A percentile compares a stretch with the other conserved stretches of the same genome.
phyloP scores from a whole-genome alignment of 2,113 vertebrate genomes.

The Caloenas nicobarica region DNA sequence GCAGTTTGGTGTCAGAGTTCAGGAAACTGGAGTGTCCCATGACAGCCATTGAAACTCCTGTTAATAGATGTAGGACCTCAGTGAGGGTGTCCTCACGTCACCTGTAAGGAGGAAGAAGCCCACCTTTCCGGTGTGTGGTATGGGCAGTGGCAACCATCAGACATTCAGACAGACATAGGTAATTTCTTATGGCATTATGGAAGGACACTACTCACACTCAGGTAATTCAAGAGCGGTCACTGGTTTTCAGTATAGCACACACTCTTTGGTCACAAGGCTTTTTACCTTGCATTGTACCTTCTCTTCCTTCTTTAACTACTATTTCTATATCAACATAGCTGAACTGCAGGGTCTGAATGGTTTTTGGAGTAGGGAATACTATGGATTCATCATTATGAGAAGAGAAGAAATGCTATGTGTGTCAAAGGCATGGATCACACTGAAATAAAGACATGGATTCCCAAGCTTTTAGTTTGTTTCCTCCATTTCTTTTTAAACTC shows the following conservation, averaged over 20 bases:
- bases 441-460: not conserved
- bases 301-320: not conserved
- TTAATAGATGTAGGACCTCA: not conserved
- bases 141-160: not conserved
- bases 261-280: not conserved
- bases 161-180: not conserved
- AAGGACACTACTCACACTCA: not conserved
- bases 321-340: not conserved
- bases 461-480: not conserved
- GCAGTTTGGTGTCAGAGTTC: not conserved
- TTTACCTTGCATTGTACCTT: not conserved
- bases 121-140: not conserved
- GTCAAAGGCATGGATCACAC: not conserved
- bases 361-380: not conserved
- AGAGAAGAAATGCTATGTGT: not conserved
- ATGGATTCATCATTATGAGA: not conserved
- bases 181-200: not conserved
- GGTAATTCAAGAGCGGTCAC: not conserved
- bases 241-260: not conserved
- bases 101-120: not conserved
- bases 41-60: not conserved
- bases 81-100: not conserved
- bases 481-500: not conserved
- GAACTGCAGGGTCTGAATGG: not conserved
- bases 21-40: not conserved